Evolutionary conservation across 2,888 invertebrate genomes (phyloP).

Genomic region (Synergus itoensis): DNA sequence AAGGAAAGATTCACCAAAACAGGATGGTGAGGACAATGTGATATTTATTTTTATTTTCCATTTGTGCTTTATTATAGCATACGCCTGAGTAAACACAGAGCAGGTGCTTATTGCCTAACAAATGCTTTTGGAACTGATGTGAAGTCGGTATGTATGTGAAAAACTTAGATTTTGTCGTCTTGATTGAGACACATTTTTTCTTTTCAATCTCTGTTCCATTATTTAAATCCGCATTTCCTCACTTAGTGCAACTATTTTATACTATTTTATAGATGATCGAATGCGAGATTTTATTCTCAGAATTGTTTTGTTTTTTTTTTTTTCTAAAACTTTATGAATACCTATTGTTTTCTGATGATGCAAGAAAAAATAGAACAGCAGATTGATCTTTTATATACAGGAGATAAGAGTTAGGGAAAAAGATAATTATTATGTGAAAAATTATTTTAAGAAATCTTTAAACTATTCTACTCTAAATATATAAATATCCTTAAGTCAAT

Average conservation of each 20-base stretch:
- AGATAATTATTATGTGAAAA: background rate
- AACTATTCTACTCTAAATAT: background rate
- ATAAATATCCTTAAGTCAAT: background rate
- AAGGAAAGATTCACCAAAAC: constrained; percentile 42
- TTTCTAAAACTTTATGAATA: background rate
- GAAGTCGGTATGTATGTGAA: background rate
- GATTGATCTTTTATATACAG: background rate
- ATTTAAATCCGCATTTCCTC: background rate
- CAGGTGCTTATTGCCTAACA: constrained; percentile 50
- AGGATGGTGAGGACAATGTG: constrained; percentile 59
- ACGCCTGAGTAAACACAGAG: constrained; percentile 46
- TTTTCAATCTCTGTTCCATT: too few species aligned
- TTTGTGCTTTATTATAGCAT: constrained; percentile 55
- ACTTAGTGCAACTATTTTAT: background rate
- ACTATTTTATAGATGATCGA: background rate
- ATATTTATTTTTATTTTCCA: constrained; percentile 65
- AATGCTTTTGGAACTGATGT: constrained; percentile 9
- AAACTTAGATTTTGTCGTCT: constrained; percentile 3
- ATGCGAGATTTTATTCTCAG: background rate
- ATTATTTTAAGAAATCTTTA: background rate
- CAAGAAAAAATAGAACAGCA: background rate
- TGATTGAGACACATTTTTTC: background rate
- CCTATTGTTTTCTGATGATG: background rate
- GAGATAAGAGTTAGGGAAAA: background rate
- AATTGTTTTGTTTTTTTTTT: background rate